phyloP scores from a whole-genome alignment of 2,113 vertebrate genomes.

The Pithys albifrons region DNA sequence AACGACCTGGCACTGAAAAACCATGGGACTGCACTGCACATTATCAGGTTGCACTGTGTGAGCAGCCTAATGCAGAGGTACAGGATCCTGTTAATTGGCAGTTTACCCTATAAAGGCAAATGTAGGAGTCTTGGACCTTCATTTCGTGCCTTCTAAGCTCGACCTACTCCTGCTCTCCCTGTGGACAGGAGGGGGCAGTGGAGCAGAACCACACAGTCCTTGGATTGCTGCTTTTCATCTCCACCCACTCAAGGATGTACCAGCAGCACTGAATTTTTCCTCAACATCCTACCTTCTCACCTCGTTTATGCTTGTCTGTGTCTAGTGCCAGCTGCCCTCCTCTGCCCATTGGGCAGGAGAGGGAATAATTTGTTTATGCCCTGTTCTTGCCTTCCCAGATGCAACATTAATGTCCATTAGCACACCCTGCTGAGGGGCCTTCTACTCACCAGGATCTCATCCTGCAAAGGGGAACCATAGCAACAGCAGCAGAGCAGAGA shows the following conservation, averaged over 20 bases:
- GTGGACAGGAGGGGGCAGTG: constrained; percentile 48
- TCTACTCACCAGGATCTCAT: constrained; percentile 92
- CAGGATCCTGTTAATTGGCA: neutral
- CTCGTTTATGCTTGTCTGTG: neutral
- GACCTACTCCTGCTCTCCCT: neutral
- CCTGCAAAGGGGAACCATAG: constrained; percentile 87
- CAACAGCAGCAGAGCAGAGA: constrained; percentile 82
- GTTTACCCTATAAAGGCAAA: neutral
- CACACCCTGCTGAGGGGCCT: constrained; percentile 68
- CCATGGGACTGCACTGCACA: neutral
- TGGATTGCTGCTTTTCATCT: constrained; percentile 6
- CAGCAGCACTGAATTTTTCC: neutral
- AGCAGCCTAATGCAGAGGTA: neutral
- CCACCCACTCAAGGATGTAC: neutral
- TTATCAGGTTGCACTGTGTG: neutral
- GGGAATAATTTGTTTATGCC: constrained; percentile 6
- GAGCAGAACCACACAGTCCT: constrained; percentile 1
- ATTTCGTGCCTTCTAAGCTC: neutral
- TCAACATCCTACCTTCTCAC: neutral
- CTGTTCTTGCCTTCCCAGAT: constrained; percentile 58
- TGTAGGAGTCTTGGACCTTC: fast-evolving
- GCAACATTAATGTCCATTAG: constrained; percentile 69
- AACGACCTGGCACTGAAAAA: neutral
- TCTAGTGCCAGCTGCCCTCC: neutral
- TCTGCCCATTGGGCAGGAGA: constrained; percentile 12